Conservation (phyloP, 2,797 vertebrate species). For the Microhierax caerulescens region DNA sequence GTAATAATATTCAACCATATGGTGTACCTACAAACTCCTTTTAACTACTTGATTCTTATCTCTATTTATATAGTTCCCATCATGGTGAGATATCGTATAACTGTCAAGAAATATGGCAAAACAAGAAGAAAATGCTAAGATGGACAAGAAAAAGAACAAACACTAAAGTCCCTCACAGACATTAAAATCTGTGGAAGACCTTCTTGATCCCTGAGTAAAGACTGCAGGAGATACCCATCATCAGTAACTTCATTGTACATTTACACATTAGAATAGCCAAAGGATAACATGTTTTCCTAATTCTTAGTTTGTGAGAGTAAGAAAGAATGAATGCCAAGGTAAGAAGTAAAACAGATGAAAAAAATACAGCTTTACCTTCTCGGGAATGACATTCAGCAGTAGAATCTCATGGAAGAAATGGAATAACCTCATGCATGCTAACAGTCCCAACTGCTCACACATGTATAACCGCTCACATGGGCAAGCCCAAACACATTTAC, state of each 20-base stretch:
- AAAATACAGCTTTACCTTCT: neutral
- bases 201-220: neutral
- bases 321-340: neutral
- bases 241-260: slow-evolving; percentile 25
- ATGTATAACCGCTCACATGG: neutral
- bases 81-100: neutral
- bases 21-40: neutral
- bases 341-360: neutral
- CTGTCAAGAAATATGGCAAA: neutral
- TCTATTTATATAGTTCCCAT: neutral
- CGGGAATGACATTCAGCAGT: neutral
- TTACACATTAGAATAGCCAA: neutral
- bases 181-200: neutral
- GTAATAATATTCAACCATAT: neutral
- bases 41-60: neutral
- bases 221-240: neutral
- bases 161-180: neutral
- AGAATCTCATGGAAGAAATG: fast-evolving
- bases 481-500: neutral
- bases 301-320: neutral
- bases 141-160: neutral
- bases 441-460: neutral
- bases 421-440: neutral
- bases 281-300: neutral
- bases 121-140: neutral